A percentile compares a stretch with the other conserved stretches of the same genome.
Evolutionary conservation across 53 echinoderm and acorn worm genomes (phyloP).

Genomic region (Hippasteria phrygiana): DNA sequence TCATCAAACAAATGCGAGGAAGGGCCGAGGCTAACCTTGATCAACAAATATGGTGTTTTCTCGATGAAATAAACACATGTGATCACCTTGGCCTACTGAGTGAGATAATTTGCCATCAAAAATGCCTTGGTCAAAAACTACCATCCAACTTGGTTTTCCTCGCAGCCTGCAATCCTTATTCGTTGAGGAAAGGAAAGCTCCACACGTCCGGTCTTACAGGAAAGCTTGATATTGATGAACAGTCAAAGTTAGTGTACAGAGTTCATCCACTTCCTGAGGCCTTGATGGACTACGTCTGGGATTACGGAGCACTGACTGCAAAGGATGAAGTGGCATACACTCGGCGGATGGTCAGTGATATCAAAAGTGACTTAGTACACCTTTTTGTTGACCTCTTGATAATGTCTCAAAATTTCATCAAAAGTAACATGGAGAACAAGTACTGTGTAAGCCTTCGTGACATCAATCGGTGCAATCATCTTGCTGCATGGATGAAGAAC

Average conservation of each 20-base stretch:
- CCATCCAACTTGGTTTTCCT: slow-evolving; percentile 59
- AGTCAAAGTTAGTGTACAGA: slow-evolving; percentile 67
- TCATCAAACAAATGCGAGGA: background rate
- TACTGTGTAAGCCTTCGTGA: slow-evolving; percentile 71
- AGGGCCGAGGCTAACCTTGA: slow-evolving; percentile 37
- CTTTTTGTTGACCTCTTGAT: slow-evolving; percentile 65
- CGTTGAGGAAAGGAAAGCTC: slow-evolving; percentile 2
- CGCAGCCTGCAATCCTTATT: slow-evolving; percentile 70
- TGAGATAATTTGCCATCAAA: slow-evolving; percentile 65
- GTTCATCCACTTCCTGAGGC: slow-evolving; percentile 68
- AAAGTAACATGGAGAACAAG: slow-evolving; percentile 35
- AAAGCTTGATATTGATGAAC: slow-evolving; percentile 51
- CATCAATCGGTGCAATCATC: slow-evolving; percentile 59
- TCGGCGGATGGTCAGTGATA: slow-evolving; percentile 40
- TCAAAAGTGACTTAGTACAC: slow-evolving; percentile 11
- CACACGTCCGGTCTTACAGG: slow-evolving; percentile 34
- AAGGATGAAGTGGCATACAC: slow-evolving; percentile 67
- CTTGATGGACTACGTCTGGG: slow-evolving; percentile 73
- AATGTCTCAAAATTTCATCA: slow-evolving; percentile 67
- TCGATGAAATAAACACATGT: slow-evolving; percentile 72
- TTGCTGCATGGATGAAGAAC: slow-evolving; percentile 43
- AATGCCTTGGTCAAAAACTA: slow-evolving; percentile 30
- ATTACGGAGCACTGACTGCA: slow-evolving; percentile 60
- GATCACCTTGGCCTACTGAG: slow-evolving; percentile 70
- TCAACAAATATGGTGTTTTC: slow-evolving; percentile 63